These are phyloP conservation scores for Anseranas semipalmata DNA, from an alignment of 2,113 vertebrate species.

Conservation along the genomic window DNA sequence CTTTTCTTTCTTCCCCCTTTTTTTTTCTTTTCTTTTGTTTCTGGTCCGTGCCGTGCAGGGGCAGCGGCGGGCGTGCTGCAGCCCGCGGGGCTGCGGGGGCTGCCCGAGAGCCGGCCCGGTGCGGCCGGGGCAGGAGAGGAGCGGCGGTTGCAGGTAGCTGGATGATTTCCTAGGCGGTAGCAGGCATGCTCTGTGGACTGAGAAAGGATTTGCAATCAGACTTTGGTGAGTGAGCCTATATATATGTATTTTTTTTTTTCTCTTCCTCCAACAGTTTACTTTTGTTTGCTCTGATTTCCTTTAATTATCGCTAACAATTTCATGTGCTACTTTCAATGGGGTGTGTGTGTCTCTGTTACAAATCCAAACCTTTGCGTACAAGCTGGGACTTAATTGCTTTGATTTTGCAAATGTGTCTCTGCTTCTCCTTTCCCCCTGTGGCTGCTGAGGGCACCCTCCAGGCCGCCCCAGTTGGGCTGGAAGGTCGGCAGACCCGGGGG, in stretches of 20 bases:
- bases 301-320: neutral
- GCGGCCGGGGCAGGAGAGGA: neutral
- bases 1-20: neutral
- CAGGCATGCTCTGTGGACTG: slow-evolving; percentile 84
- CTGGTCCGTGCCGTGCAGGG: neutral
- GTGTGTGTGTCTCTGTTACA: neutral
- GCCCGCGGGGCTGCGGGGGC: neutral
- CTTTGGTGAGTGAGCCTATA: slow-evolving; percentile 76
- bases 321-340: neutral
- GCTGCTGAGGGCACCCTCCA: slow-evolving; percentile 27
- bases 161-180: slow-evolving; percentile 62
- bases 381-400: neutral
- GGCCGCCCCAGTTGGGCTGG: neutral
- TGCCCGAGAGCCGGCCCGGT: neutral
- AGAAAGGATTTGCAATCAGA: slow-evolving; percentile 82
- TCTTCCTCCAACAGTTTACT: neutral
- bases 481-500: neutral
- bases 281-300: neutral
- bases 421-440: slow-evolving; percentile 23
- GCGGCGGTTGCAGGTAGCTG: slow-evolving; percentile 35
- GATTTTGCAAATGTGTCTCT: neutral
- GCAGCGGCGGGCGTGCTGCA: neutral
- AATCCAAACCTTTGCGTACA: neutral
- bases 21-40: neutral
- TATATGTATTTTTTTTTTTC: neutral